Conservation (phyloP, 1,140 invertebrate genomes). For the Orius insidiosus region DNA sequence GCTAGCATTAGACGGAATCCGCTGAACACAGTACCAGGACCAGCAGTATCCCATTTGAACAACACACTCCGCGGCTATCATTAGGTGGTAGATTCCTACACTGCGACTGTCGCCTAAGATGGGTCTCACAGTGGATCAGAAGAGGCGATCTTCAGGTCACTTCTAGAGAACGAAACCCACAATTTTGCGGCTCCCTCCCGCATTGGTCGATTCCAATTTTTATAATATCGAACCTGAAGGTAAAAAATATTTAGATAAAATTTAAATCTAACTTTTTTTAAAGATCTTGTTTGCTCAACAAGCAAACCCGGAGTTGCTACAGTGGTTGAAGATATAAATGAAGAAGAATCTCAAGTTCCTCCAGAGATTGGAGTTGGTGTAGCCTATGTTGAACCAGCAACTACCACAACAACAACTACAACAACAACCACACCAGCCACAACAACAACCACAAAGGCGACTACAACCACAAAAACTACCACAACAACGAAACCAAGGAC, state of each 20-base stretch:
- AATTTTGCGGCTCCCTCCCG: constrained; percentile 75
- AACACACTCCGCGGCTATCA: constrained; percentile 63
- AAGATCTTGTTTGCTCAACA: constrained; percentile 29
- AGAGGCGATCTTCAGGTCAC: constrained; percentile 79
- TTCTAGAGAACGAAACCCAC: constrained; percentile 75
- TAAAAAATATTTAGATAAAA: constrained; percentile 17
- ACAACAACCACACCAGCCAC: constrained; percentile 21
- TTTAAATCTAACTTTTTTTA: constrained; percentile 11
- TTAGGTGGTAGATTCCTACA: constrained; percentile 71
- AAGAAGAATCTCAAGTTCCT: constrained; percentile 22
- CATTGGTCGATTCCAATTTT: constrained; percentile 61
- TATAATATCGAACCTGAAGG: constrained; percentile 68
- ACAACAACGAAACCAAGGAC: constrained; percentile 22
- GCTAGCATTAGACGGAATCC: constrained; percentile 76
- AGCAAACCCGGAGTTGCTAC: constrained; percentile 32
- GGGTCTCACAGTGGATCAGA: constrained; percentile 81
- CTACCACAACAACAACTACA: constrained; percentile 19
- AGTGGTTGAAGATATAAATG: constrained; percentile 30
- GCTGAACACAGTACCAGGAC: constrained; percentile 57
- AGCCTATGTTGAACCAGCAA: constrained; percentile 22
- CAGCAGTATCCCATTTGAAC: constrained; percentile 62
- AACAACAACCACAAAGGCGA: constrained; percentile 1
- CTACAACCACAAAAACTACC: constrained; percentile 23
- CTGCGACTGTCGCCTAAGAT: constrained; percentile 73
- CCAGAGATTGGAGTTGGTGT: constrained; percentile 19